These are phyloP conservation scores for Exocentrus adspersus DNA, from an alignment of 2,888 invertebrate species.

Conservation along the genomic window DNA sequence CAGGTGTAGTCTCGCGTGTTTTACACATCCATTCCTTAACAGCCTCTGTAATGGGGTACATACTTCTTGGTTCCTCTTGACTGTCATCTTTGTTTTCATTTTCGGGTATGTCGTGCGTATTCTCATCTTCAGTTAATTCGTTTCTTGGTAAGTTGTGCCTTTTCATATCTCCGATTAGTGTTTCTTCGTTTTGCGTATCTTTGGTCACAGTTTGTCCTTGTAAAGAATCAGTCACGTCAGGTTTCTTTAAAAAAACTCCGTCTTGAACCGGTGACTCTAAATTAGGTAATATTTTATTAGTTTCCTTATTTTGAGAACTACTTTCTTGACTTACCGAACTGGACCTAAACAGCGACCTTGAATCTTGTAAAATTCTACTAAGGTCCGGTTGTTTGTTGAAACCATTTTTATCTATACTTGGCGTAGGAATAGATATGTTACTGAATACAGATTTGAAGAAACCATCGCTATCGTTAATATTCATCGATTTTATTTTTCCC, in stretches of 20 bases:
- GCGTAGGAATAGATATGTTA: conserved; percentile 42
- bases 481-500: conserved; percentile 58
- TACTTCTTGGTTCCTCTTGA: conserved; percentile 33
- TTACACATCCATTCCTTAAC: conserved; percentile 70
- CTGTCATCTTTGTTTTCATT: conserved; percentile 6
- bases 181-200: conserved; percentile 20
- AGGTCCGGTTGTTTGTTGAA: conserved; percentile 53
- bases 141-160: too few species aligned
- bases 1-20: conserved; percentile 61
- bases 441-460: conserved; percentile 57
- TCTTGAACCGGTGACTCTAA: conserved; percentile 43
- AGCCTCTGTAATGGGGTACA: conserved; percentile 68
- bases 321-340: conserved; percentile 51
- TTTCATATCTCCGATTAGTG: conserved; percentile 20
- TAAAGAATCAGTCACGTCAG: conserved; percentile 26
- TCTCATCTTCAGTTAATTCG: too few species aligned
- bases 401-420: conserved; percentile 45
- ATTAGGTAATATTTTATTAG: conserved; percentile 46
- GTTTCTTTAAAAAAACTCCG: conserved; percentile 53
- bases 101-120: too few species aligned
- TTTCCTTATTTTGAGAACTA: conserved; percentile 41
- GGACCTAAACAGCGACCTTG: conserved; percentile 39
- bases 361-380: conserved; percentile 48
- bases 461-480: conserved; percentile 53
- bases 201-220: conserved; percentile 25